Evolutionary conservation across 2,888 invertebrate species (phyloP).

Genomic region (Imbricaverruca yamaguchii): DNA sequence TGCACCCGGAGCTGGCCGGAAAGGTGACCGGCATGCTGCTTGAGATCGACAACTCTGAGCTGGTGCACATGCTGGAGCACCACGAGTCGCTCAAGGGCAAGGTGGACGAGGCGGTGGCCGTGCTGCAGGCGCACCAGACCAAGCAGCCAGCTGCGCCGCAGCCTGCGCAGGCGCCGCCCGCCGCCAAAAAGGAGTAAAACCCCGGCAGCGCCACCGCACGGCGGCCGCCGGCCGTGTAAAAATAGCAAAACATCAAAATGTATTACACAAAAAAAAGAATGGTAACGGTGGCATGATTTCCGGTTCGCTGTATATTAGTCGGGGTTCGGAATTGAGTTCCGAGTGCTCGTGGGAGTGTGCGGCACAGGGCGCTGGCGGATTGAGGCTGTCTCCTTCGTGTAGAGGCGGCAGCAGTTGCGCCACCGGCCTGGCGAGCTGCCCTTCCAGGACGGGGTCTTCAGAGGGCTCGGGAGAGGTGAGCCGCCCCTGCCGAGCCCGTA

Average conservation of each 20-base stretch:
- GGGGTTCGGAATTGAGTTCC: neutral
- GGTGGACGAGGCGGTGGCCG: constrained; percentile 93
- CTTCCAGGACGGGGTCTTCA: too few relatives aligned
- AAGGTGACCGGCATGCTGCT: constrained; percentile 99
- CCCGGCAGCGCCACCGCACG: neutral
- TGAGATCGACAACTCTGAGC: constrained; percentile 96
- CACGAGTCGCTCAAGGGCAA: constrained; percentile 91
- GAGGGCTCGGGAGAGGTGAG: too few relatives aligned
- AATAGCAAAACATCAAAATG: neutral
- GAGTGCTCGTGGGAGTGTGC: neutral
- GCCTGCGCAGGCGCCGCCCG: neutral
- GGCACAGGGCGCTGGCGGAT: neutral
- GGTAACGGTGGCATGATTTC: neutral
- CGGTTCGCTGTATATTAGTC: neutral
- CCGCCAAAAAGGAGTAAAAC: neutral
- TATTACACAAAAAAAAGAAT: neutral
- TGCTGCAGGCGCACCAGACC: constrained; percentile 94
- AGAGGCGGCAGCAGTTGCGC: neutral
- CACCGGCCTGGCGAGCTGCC: neutral
- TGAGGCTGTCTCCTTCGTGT: neutral
- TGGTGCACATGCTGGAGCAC: constrained; percentile 96
- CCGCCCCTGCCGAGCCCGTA: neutral
- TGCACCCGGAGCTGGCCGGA: constrained; percentile 89
- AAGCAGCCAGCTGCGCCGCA: constrained; percentile 58
- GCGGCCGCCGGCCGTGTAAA: neutral